Evolutionary conservation across 2,888 invertebrate genomes (phyloP).

Genomic region (Lithophane semibrunnea): DNA sequence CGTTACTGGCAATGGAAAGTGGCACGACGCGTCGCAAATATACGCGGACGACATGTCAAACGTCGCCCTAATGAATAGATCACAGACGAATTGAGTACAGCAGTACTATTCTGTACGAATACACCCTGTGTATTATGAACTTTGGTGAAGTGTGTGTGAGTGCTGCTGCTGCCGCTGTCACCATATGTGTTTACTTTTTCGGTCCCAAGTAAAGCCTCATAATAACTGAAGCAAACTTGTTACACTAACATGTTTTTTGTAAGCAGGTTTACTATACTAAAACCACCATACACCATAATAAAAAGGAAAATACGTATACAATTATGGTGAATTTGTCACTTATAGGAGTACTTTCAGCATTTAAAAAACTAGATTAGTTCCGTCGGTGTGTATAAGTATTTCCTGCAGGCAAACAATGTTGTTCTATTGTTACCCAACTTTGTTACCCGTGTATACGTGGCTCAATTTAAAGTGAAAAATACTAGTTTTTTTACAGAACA

Average conservation of each 20-base stretch:
- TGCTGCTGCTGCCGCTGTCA: neutral
- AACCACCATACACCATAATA: too few relatives aligned
- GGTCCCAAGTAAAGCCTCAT: neutral
- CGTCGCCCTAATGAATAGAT: conserved; percentile 46
- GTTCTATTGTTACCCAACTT: neutral
- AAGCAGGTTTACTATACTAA: too few relatives aligned
- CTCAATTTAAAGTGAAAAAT: neutral
- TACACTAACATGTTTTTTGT: too few relatives aligned
- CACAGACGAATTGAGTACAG: conserved; percentile 10
- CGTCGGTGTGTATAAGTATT: too few relatives aligned
- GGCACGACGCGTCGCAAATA: conserved; percentile 8
- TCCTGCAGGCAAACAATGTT: too few relatives aligned
- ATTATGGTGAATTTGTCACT: too few relatives aligned
- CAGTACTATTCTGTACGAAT: conserved; percentile 1
- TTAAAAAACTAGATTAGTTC: too few relatives aligned
- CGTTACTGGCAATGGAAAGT: conserved; percentile 34
- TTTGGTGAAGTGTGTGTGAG: neutral
- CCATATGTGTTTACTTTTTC: neutral
- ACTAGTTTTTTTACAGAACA: too few relatives aligned
- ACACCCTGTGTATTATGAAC: conserved; percentile 9
- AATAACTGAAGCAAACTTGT: neutral
- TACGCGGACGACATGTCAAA: conserved; percentile 31
- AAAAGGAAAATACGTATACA: too few relatives aligned
- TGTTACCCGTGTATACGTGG: neutral
- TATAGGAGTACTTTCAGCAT: too few relatives aligned